Base-by-base conservation (phyloP, 2,113 vertebrate genomes). In the Nycticebus coucang region DNA sequence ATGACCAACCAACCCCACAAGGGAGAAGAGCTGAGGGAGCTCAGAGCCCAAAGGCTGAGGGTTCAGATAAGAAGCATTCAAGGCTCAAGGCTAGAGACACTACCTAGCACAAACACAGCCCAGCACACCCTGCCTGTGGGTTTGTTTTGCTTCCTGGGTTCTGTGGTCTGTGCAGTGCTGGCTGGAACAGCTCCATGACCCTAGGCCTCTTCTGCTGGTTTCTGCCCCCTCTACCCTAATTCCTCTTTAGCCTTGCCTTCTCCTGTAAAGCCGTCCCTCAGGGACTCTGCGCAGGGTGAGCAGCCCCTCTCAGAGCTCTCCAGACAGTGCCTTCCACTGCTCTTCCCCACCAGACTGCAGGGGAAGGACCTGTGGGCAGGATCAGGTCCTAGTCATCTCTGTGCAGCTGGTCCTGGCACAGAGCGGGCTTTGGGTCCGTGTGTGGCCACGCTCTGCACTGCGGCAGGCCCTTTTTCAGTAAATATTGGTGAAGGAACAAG, bases 11-110 rank as follows among this genome's bases (percentile, higher is more conserved):
- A 53, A 60, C 87, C 59, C 64, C 71, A 62, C 75, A 59, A 7
- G 0, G 2, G 22, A 85, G 66, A 81, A 79, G 69, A 53, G 72
- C 80, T 45, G 79, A 33, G 74, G 18, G 75, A 94, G 79, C 37
- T 80, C 92, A 83, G 37, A 69, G 84, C 77, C 89, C 94, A 53
- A 41, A 37, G 33, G 50, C 87, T 85, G 59, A 80, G 50, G 87
- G 35, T 9, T 60, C 35, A 2, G 37, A 64, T 33, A 68, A 77
- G 35, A 62, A 72, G 60, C 75, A 79, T 21, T 10, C 45, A 9
- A 50, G 45, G 45, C 78, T 50, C 0, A 11, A 66, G 81, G 57
- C 81, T 66, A 4, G 0, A 1, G 35, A 50, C 26, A 8, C 59
- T 21, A 50, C 55, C 37, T 4, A 71, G 72, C 45, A 69, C 69